Evolutionary conservation across 2,888 invertebrate species (phyloP).

Genomic region (Himalopsyche anomala): DNA sequence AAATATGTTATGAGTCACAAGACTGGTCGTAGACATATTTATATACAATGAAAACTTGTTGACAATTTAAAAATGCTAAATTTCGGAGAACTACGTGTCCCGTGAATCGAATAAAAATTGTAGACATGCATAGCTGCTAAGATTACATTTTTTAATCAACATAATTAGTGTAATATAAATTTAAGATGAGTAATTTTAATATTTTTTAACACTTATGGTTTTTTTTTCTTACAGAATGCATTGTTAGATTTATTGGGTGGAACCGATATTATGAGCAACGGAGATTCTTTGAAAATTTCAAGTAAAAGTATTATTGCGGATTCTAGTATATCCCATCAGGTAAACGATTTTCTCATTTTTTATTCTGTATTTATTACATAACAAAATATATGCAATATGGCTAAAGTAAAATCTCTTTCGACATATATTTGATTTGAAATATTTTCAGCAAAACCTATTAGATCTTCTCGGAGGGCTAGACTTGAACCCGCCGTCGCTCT

Average conservation of each 20-base stretch:
- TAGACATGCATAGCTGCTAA: no score
- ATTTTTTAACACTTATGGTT: not conserved
- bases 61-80: not conserved
- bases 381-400: not conserved
- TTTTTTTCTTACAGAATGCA: conserved; percentile 81
- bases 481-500: conserved; percentile 72
- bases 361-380: not conserved
- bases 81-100: no score
- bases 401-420: conserved; percentile 65
- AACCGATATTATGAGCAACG: conserved; percentile 78
- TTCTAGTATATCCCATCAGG: conserved; percentile 61
- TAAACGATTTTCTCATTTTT: conserved; percentile 27
- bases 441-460: conserved; percentile 83
- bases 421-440: not conserved
- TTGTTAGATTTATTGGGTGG: conserved; percentile 91
- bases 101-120: no score
- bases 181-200: no score
- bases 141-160: no score
- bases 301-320: conserved; percentile 58
- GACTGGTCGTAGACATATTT: not conserved
- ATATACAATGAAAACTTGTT: not conserved
- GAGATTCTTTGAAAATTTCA: conserved; percentile 67
- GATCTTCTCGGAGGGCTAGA: conserved; percentile 90
- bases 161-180: no score
- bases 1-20: not conserved